Base-by-base conservation (phyloP, 2,888 invertebrate genomes). In the Escarpia spicata region DNA sequence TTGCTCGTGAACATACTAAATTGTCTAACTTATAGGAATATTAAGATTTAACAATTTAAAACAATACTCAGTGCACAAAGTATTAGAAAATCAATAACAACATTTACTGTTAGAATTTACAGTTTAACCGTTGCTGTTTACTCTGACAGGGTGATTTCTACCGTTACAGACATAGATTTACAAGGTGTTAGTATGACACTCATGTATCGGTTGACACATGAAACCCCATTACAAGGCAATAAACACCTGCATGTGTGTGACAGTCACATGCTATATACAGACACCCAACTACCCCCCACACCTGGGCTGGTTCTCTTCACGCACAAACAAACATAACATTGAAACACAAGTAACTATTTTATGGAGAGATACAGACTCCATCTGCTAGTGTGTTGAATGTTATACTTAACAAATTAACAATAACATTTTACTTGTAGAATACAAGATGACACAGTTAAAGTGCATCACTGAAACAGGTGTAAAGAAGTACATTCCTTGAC, bases 61-160 rank as follows among this genome's bases (percentile, higher is more conserved):
- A 75, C 37, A 37, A 37, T 37, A 37, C 75, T 26, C 75, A 26
- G n/a, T 75, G 75, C 75, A 75, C 6, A n/a, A 26, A 6, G 2
- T n/a, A 75, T 75, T 26, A 75, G 15, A 26, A 75, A 75, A 75
- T 75, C 75, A 75, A 75, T 75, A n/a, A 75, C 75, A 75, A 75
- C 75, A 75, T 75, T 75, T 75, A 75, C 75, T n/a, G 75, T 75
- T 75, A 75, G 52, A n/a, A 26, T 75, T 75, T 75, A 75, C 75
- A 75, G 75, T 75, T 75, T 75, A 75, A 75, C 26, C 19, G 19
- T n/a, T 26, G 75, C 75, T 75, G 75, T 75, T 26, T 75, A 75
- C 75, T 75, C 2, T 26, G 75, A 26, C 26, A 6, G 26, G 75
- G 75, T 26, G 75, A 26, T 26, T 75, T 75, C 75, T 26, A 26